Base-by-base conservation (phyloP, 2,888 invertebrate genomes). In the Dicranocentrus wangi region DNA sequence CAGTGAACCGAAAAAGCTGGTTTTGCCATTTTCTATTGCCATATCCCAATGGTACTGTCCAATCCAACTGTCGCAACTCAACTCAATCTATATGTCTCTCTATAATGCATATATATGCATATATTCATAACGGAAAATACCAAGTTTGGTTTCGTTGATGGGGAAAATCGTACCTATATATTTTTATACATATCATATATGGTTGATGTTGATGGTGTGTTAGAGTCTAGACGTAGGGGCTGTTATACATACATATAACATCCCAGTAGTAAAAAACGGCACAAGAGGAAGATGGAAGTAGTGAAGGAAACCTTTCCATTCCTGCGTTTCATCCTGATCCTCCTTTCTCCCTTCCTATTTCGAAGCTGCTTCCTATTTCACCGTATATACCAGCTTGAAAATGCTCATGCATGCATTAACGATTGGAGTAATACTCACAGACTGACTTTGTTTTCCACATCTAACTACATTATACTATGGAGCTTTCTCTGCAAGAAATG, bases 21-120 rank as follows among this genome's bases (percentile, higher is more conserved):
- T 32, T 63, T 73, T 73, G 23, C 53, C 53, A 72, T 65, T 76
- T 76, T 58, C 76, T 43, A 76, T 68, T 76, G 69, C 76, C 69
- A 42, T 55, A 53, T 78, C 78, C 78, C 78, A 78, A 53, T 61
- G 70, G 78, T 78, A 78, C 78, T 78, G 78, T 82, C 77, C 82
- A 82, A 77, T 78, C 82, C 82, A 82, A 82, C 77, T 82, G 77
- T 82, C 73, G 77, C 77, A 82, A 82, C 77, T 79, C 65, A 66
- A 51, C 82, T 78, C 72, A 68, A 82, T 82, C 77, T 73, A 65
- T 71, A 82, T 81, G 47, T 63, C n/a, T n/a, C n/a, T n/a, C n/a
- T n/a, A n/a, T n/a, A n/a, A n/a, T n/a, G n/a, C n/a, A n/a, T n/a
- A n/a, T n/a, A n/a, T n/a, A n/a, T n/a, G n/a, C n/a, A n/a, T n/a